Evolutionary conservation across 2,888 invertebrate genomes (phyloP).

Genomic region (Ectemnius continuus): DNA sequence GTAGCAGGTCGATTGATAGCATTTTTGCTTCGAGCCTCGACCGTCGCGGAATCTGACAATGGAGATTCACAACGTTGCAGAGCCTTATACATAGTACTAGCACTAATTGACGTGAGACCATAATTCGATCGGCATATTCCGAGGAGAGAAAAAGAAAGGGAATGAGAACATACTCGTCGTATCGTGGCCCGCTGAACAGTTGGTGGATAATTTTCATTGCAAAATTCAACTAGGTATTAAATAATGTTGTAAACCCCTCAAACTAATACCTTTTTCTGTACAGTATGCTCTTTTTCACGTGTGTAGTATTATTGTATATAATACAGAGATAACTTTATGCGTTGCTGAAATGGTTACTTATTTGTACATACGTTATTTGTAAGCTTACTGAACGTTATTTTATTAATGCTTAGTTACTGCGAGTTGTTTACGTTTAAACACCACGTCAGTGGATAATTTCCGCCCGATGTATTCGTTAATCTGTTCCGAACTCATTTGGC

Average conservation of each 20-base stretch:
- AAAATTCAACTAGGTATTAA: constrained; percentile 46
- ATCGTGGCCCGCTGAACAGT: constrained; percentile 55
- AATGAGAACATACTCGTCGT: constrained; percentile 47
- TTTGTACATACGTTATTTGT: constrained; percentile 62
- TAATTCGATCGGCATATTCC: constrained; percentile 50
- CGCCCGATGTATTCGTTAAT: constrained; percentile 33
- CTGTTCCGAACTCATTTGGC: constrained; percentile 23
- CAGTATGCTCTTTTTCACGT: constrained; percentile 41
- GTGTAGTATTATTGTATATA: constrained; percentile 56
- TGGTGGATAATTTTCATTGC: constrained; percentile 52
- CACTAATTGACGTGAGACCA: constrained; percentile 54
- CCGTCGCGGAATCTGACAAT: constrained; percentile 32
- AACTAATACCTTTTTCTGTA: constrained; percentile 47
- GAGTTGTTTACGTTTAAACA: constrained; percentile 40
- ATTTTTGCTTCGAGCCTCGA: constrained; percentile 53
- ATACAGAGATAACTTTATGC: constrained; percentile 45
- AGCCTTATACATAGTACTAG: constrained; percentile 15
- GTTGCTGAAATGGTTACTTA: constrained; percentile 53
- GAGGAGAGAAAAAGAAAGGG: neutral
- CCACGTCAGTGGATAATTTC: constrained; percentile 45
- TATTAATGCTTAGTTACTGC: constrained; percentile 52
- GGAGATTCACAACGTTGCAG: constrained; percentile 27
- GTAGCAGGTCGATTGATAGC: neutral
- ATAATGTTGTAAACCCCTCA: constrained; percentile 47
- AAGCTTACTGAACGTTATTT: constrained; percentile 40